Evolutionary conservation across 2,888 invertebrate genomes (phyloP).

Genomic region (Apomyelois bistriatella): DNA sequence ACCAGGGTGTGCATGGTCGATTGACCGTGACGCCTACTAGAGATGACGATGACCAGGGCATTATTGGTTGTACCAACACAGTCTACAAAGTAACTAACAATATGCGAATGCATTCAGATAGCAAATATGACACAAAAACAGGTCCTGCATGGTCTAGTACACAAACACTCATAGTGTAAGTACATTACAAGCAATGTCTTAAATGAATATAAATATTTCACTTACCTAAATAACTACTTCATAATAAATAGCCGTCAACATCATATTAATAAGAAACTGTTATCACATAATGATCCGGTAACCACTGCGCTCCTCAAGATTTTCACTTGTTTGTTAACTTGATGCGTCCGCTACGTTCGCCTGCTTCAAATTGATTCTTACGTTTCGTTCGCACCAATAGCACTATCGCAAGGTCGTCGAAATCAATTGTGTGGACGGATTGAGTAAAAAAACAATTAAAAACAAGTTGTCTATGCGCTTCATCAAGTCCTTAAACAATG

Average conservation of each 20-base stretch:
- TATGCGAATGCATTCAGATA: background rate
- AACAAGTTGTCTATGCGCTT: constrained; percentile 1
- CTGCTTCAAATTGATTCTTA: constrained; percentile 4
- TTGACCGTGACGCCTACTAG: too few species aligned
- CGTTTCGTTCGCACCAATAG: background rate
- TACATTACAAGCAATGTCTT: background rate
- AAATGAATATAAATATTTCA: background rate
- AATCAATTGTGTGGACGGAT: constrained; percentile 11
- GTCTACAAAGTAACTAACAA: background rate
- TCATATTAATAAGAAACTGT: background rate
- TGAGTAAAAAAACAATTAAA: constrained; percentile 7
- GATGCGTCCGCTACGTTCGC: constrained; percentile 6
- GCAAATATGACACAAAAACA: background rate
- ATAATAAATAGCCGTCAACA: background rate
- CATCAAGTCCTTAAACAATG: background rate
- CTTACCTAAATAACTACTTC: background rate
- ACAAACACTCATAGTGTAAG: background rate
- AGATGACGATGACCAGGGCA: too few species aligned
- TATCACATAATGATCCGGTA: background rate
- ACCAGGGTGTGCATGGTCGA: too few species aligned
- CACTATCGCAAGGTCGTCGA: constrained; percentile 1
- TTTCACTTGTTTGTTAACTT: background rate
- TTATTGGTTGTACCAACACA: too few species aligned
- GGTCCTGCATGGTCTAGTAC: background rate
- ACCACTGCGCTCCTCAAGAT: background rate